Percentiles rank a stretch among this genome's conserved stretches.
These are phyloP conservation scores for Pandemis heparana DNA, from an alignment of 2,888 invertebrate species.

Conservation along the genomic window DNA sequence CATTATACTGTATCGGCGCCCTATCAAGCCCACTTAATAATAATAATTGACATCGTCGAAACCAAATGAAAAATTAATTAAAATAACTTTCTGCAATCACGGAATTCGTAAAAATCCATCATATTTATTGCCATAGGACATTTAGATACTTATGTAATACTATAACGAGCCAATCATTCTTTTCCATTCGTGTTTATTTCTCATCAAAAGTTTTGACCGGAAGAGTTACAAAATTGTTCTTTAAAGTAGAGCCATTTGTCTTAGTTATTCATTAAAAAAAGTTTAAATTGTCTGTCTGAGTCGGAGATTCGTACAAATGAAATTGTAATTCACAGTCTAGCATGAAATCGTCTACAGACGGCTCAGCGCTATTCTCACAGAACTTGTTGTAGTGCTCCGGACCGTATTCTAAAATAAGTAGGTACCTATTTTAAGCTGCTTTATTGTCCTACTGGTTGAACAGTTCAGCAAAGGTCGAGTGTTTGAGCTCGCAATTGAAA, in stretches of 20 bases:
- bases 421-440: slow-evolving; percentile 10
- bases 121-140: background rate
- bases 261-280: slow-evolving; percentile 28
- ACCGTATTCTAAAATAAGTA: slow-evolving; percentile 18
- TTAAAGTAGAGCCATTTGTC: slow-evolving; percentile 18
- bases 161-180: background rate
- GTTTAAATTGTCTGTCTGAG: slow-evolving; percentile 28
- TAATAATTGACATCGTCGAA: too few species aligned
- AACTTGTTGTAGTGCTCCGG: slow-evolving; percentile 18
- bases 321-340: slow-evolving; percentile 31
- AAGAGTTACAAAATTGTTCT: slow-evolving; percentile 21
- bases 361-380: slow-evolving; percentile 17
- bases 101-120: background rate
- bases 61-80: background rate
- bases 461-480: background rate
- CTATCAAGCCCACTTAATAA: too few species aligned
- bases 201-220: slow-evolving; percentile 2
- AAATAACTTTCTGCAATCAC: background rate
- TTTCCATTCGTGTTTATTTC: slow-evolving; percentile 11
- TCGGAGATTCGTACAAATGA: slow-evolving; percentile 16
- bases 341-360: slow-evolving; percentile 27
- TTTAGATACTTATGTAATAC: background rate
- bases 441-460: slow-evolving; percentile 17
- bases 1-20: too few species aligned
- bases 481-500: slow-evolving; percentile 1